Conservation (phyloP, 1,140 invertebrate species). For the Zophobas atratus region DNA sequence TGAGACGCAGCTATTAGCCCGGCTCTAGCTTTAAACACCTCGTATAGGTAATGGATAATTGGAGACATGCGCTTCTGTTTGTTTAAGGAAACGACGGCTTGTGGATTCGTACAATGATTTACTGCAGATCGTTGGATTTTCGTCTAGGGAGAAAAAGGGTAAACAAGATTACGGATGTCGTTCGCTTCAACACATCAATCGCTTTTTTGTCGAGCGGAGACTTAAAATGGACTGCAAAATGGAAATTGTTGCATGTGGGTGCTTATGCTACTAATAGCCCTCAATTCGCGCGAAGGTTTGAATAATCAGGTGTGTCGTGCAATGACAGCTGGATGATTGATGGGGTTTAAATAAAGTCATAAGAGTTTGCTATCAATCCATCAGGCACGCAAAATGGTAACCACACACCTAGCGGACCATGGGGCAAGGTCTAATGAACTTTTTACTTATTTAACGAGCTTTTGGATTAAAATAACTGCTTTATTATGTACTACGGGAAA, state of each 20-base stretch:
- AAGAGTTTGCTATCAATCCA: conserved; percentile 41
- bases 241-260: conserved; percentile 31
- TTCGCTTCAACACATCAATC: too few relatives aligned
- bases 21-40: conserved; percentile 53
- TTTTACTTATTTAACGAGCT: neutral
- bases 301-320: conserved; percentile 37
- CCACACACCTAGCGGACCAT: conserved; percentile 20
- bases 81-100: conserved; percentile 55
- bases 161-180: too few relatives aligned
- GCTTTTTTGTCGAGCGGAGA: too few relatives aligned
- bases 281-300: conserved; percentile 38
- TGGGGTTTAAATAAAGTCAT: conserved; percentile 50
- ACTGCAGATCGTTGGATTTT: conserved; percentile 23
- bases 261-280: conserved; percentile 30
- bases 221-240: neutral
- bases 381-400: conserved; percentile 48
- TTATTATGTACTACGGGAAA: too few relatives aligned
- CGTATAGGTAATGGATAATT: conserved; percentile 60
- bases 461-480: too few relatives aligned
- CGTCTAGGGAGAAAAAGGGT: neutral
- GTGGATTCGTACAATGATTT: conserved; percentile 50
- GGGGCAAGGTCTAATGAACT: conserved; percentile 27
- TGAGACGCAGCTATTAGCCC: conserved; percentile 55
- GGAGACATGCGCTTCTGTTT: conserved; percentile 58
- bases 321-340: conserved; percentile 47